A percentile compares a stretch with the other conserved stretches of the same genome.
These are phyloP conservation scores for Chionomys nivalis DNA, from an alignment of 2,113 vertebrate species.

Conservation along the genomic window DNA sequence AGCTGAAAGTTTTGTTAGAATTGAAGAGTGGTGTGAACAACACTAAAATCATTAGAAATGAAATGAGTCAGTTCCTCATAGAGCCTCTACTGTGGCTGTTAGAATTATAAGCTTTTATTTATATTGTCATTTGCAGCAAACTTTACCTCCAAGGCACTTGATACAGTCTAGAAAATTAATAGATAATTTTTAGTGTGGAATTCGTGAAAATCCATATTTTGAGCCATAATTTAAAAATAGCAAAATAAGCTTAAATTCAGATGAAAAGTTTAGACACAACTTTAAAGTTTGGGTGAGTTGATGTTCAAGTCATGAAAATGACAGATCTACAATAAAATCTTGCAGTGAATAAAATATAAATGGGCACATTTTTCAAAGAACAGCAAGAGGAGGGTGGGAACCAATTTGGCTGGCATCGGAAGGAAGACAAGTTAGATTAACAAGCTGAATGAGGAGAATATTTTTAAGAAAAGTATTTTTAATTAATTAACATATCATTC, in stretches of 20 bases:
- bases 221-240: neutral
- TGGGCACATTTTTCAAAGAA: neutral
- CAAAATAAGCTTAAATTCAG: neutral
- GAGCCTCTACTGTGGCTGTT: neutral
- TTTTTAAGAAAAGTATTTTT: neutral
- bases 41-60: neutral
- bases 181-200: neutral
- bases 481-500: neutral
- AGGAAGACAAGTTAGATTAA: neutral
- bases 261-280: neutral
- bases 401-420: neutral
- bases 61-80: too few species aligned
- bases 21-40: neutral
- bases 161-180: neutral
- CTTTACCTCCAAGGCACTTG: neutral
- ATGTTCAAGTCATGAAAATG: neutral
- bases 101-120: too few species aligned
- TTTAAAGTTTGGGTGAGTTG: neutral
- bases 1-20: neutral
- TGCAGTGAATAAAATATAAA: neutral
- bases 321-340: neutral
- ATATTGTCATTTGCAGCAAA: neutral
- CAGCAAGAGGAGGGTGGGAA: neutral
- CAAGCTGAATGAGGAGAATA: neutral
- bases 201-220: neutral